Evolutionary conservation across 1,140 invertebrate species (phyloP), one percentile per base, ranked within the genome.

Genomic region (Brachionus koreanus): DNA sequence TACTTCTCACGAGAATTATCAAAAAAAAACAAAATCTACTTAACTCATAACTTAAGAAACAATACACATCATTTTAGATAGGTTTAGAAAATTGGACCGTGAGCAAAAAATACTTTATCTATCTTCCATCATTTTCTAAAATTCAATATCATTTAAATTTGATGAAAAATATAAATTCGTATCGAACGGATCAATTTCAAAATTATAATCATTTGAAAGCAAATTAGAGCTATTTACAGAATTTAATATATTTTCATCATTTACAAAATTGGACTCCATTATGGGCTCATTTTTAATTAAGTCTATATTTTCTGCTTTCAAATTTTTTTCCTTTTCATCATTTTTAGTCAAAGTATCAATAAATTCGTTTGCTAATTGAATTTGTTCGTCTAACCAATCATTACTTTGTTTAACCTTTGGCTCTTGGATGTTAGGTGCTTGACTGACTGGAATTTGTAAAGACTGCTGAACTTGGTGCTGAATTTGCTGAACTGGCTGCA

Each of bases 111-210:
- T 9, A 63, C 3, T 16, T 25, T 16, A 25, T 23, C 57, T 46
- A n/a, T 46, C 43, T 13, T 46, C 5, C 13, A 49, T 10, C 43
- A 49, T 63, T 29, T 10, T 10, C 23, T 69, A 74, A 35, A 74
- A 74, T 25, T 74, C 69, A 74, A 74, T 43, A 74, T 74, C 69
- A 29, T 74, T 74, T 49, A 49, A 74, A 74, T 74, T 74, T 46
- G 69, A 46, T 19, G 69, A 46, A 74, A 74, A 74, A 74, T 46
- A 74, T 43, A 74, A 74, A 74, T 74, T 74, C 12, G 69, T 74
- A 74, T 74, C 69, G 16, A 74, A 74, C 43, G 69, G 69, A 74
- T 74, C 69, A 9, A 74, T 25, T 46, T 74, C 69, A 74, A 74
- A 74, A 74, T 74, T 74, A 43, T 74, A 74, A 19, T 74, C 69